Evolutionary conservation across 2,113 vertebrate genomes (phyloP).

Genomic region (Larimichthys polyactis): DNA sequence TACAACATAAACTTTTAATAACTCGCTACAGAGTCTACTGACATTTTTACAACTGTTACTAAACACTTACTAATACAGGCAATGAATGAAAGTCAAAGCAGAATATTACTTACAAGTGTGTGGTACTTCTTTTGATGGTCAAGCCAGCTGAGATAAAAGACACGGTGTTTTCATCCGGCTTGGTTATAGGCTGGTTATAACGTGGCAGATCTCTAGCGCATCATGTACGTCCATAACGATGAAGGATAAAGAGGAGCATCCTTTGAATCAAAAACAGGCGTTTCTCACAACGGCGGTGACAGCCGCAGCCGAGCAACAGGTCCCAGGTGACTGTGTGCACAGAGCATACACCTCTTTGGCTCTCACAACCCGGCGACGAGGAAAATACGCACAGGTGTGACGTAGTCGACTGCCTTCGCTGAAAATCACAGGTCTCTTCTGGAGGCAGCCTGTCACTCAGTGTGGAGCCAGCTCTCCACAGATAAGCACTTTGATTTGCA

Average conservation of each 20-base stretch:
- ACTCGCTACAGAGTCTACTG: neutral
- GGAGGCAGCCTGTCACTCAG: too few relatives aligned
- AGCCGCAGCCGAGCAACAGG: constrained; percentile 60
- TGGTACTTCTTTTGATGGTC: neutral
- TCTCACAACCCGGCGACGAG: neutral
- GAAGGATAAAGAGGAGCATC: neutral
- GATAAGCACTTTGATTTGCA: constrained; percentile 47
- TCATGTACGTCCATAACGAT: constrained; percentile 20
- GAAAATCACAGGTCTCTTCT: neutral
- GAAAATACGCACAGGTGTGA: neutral
- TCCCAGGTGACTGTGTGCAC: constrained; percentile 55
- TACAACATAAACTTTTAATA: neutral
- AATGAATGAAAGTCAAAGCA: constrained; percentile 8
- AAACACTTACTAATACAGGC: neutral
- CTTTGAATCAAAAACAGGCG: neutral
- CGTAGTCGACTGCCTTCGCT: neutral
- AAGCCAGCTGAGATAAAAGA: neutral
- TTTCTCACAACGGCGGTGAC: neutral
- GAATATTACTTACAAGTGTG: constrained; percentile 55
- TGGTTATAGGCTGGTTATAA: neutral
- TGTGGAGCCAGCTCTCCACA: neutral
- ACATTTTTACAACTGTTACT: neutral
- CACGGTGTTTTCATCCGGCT: constrained; percentile 44
- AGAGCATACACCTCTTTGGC: constrained; percentile 53
- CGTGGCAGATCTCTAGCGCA: neutral